Percentiles rank a stretch among this genome's conserved stretches.
Conservation (phyloP, 2,888 invertebrate species). For the Meta bourneti region DNA sequence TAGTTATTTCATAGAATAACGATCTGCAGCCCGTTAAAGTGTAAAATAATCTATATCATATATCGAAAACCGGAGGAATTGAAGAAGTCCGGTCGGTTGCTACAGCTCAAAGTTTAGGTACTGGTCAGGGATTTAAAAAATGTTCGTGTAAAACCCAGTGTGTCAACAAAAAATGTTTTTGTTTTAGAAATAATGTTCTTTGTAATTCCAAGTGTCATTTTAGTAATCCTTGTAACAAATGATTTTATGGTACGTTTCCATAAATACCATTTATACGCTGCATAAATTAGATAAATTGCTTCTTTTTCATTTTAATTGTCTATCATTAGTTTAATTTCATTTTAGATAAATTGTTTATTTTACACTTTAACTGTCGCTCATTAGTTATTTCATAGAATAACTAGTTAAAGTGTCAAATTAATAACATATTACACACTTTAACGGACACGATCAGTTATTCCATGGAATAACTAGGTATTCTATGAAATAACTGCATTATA, state of each 20-base stretch:
- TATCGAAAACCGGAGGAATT: too few relatives aligned
- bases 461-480: conserved; percentile 71
- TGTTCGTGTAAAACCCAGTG: conserved; percentile 66
- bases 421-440: conserved; percentile 71
- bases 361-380: too few relatives aligned
- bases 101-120: conserved; percentile 71
- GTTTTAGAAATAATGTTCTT: too few relatives aligned
- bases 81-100: conserved; percentile 70
- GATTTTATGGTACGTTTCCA: conserved; percentile 39
- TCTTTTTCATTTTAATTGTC: conserved; percentile 47
- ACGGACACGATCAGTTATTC: conserved; percentile 73
- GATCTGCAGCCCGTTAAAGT: too few relatives aligned
- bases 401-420: conserved; percentile 69
- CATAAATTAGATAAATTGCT: conserved; percentile 57
- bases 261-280: conserved; percentile 55
- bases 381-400: conserved; percentile 2
- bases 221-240: too few relatives aligned
- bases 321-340: too few relatives aligned
- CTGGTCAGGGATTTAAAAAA: conserved; percentile 67
- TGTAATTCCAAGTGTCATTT: too few relatives aligned
- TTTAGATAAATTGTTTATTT: too few relatives aligned
- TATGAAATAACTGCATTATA: conserved; percentile 70
- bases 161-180: conserved; percentile 43
- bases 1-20: too few relatives aligned
- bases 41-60: too few relatives aligned